These are phyloP conservation scores for Schizotus pectinicornis DNA, from an alignment of 2,888 invertebrate genomes.

Conservation along the genomic window DNA sequence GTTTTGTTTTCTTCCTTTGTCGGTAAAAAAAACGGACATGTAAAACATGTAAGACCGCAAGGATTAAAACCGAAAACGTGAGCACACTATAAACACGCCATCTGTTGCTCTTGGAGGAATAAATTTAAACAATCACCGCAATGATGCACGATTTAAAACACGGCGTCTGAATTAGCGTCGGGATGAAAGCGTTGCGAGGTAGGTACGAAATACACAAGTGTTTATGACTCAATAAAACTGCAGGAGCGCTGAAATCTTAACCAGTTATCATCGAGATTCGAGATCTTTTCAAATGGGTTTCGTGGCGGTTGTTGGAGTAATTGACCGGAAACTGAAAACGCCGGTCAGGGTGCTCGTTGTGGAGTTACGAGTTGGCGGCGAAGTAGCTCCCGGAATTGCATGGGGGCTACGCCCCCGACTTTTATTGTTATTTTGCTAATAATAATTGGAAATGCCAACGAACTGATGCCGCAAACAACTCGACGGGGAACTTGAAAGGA, in stretches of 20 bases:
- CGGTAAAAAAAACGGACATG: slow-evolving; percentile 28
- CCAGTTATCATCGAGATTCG: slow-evolving; percentile 17
- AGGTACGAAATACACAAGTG: slow-evolving; percentile 10
- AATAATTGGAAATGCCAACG: background rate
- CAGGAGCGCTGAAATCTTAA: slow-evolving; percentile 23
- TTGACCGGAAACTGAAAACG: slow-evolving; percentile 32
- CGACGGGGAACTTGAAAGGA: background rate
- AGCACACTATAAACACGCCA: slow-evolving; percentile 28
- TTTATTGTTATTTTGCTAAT: background rate
- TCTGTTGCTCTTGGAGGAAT: slow-evolving; percentile 21
- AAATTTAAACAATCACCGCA: slow-evolving; percentile 16
- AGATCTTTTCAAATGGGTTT: slow-evolving; percentile 16
- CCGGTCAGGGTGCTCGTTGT: slow-evolving; percentile 13
- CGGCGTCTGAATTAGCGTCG: slow-evolving; percentile 23
- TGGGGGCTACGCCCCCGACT: background rate
- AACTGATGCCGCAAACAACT: background rate
- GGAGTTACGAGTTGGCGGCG: background rate
- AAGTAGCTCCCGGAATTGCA: too few relatives aligned
- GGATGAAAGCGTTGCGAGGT: slow-evolving; percentile 11
- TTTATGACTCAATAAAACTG: slow-evolving; percentile 26
- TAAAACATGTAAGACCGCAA: slow-evolving; percentile 31
- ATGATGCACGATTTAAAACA: slow-evolving; percentile 21
- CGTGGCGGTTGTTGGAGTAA: slow-evolving; percentile 29
- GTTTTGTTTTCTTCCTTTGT: slow-evolving; percentile 34
- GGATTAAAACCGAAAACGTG: slow-evolving; percentile 37